Evolutionary conservation across 2,888 invertebrate species (phyloP), one percentile per base, ranked within the genome.

Genomic region (Apotomis betuletana): DNA sequence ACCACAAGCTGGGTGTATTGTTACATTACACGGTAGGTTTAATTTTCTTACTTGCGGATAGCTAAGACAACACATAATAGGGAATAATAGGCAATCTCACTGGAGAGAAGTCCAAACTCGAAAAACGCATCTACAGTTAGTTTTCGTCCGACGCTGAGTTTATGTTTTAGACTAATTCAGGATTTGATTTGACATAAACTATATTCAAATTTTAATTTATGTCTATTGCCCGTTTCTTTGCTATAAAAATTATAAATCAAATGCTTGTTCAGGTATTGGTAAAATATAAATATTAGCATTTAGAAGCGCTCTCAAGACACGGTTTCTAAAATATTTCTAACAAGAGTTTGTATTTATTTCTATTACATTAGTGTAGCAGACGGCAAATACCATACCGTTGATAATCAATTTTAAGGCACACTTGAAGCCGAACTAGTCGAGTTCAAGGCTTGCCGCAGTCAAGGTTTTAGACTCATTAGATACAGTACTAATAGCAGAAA

Each of bases 1-100:
- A 71, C 71, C 71, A 49, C 71, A 62, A 57, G 61, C 5, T n/a
- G n/a, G 54, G 70, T 70, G 49, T 71, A 57, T 12, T 44, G 57
- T 71, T 71, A 67, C 70, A 38, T 71, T 71, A 67, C 70, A 38
- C 41, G 59, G 65, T 70, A 10, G 9, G 54, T 55, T 15, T 46
- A 55, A 59, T 49, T 49, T 12, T 44, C 27, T 54, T 41, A 54
- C 27, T 41, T 51, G 58, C 62, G 13, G 9, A 6, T 41, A 2
- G 6, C 5, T 41, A 41, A 41, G 6, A 41, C 41, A 41, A 41
- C 27, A 27, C 27, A 27, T 27, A 27, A 15, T 27, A 27, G 27
- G 27, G 27, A 27, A 27, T 27, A 27, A n/a, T n/a, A n/a, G n/a
- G 27, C 27, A 1, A 27, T 27, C 27, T 27, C 27, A 27, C 27